These are phyloP conservation scores for Octodonta nipae DNA, from an alignment of 2,888 invertebrate genomes.

Conservation along the genomic window DNA sequence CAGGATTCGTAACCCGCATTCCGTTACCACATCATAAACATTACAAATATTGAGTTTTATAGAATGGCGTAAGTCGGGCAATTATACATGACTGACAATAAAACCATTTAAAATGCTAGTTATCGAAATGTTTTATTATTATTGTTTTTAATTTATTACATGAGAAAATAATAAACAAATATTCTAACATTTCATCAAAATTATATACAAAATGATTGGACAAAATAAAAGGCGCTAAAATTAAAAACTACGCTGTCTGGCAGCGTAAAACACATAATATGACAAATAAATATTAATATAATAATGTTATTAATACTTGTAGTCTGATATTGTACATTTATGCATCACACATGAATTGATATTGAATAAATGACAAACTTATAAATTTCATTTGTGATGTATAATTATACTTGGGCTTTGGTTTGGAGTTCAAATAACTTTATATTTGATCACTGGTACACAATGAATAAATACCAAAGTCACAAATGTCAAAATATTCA, in stretches of 20 bases:
- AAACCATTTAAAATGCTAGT: no score
- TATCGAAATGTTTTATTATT: no score
- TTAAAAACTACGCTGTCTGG: constrained; percentile 27
- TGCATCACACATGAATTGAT: constrained; percentile 16
- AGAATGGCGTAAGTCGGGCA: no score
- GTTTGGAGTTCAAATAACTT: constrained; percentile 28
- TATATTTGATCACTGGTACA: no score
- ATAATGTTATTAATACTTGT: constrained; percentile 33
- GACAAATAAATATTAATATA: constrained; percentile 26
- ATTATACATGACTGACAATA: no score
- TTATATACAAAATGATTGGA: constrained; percentile 30
- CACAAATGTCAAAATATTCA: no score
- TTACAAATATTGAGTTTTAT: no score
- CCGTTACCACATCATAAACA: no score
- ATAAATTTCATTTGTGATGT: constrained; percentile 12
- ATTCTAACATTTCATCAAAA: constrained; percentile 34
- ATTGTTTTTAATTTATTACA: constrained; percentile 29
- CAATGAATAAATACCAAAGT: no score
- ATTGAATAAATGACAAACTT: no score
- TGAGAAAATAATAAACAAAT: constrained; percentile 34
- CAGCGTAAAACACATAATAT: constrained; percentile 23
- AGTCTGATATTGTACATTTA: constrained; percentile 22
- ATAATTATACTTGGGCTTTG: constrained; percentile 26
- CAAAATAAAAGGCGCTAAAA: constrained; percentile 28
- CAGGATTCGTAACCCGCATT: no score